Base-by-base conservation (phyloP, 2,113 vertebrate genomes). In the Uria aalge region DNA sequence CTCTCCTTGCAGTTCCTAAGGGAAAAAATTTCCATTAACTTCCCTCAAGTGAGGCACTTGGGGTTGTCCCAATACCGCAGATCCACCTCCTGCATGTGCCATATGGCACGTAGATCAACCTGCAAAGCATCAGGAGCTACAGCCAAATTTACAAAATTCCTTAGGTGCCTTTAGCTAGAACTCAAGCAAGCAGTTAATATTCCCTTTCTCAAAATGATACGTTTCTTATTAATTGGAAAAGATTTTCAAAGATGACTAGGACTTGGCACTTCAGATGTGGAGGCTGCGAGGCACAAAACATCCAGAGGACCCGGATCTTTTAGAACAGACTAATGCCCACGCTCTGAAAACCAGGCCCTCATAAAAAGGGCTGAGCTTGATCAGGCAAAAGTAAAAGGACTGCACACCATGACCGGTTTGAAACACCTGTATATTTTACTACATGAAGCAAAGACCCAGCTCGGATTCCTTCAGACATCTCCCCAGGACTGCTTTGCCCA, bases 371-470 rank as follows among this genome's bases (percentile, higher is more conserved):
- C 29, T 79, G 40, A 60, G 12, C 18, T 62, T 56, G 14, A n/a
- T 55, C 7, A 62, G 16, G 66, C 55, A 78, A 47, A 88, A 41
- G n/a, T 47, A 34, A 73, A 78, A 66, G 75, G 30, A 60, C 8
- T 6, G 8, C 22, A 14, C 18, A n/a, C 19, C 34, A 11, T 0
- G 11, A 43, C 6, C 0, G 0, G 7, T 17, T 89, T 3, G 2
- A 72, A 82, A 34, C 22, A 27, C 41, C 15, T 40, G 34, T 8
- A 5, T 13, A 59, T 75, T 82, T 89, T 36, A 91, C 22, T n/a
- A 0, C 3, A 34, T 3, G 13, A 69, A 74, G 15, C 50, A 95
- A 84, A 50, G 93, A 67, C 1, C 9, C 38, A 9, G 19, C 34
- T 0, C 60, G n/a, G 34, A 69, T 66, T 89, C n/a, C 36, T 67